These are phyloP conservation scores for Scomber colias DNA, from an alignment of 2,113 vertebrate genomes.

Conservation along the genomic window DNA sequence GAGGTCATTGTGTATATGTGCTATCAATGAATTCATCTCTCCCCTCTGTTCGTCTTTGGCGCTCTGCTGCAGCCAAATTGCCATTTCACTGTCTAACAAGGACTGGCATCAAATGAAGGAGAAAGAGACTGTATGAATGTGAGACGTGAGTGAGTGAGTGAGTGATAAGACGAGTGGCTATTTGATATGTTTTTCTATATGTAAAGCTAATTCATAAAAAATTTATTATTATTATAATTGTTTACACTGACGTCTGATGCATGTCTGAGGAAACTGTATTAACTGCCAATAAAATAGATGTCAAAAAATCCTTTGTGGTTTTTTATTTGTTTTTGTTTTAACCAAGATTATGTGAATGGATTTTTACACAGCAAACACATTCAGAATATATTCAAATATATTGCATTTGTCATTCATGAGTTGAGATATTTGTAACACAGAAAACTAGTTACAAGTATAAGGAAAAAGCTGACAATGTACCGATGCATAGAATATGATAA, in stretches of 20 bases:
- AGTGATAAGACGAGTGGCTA: too few relatives aligned
- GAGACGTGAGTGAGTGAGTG: neutral
- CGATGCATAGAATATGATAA: too few relatives aligned
- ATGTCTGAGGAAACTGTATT: slow-evolving; percentile 2
- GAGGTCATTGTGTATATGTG: slow-evolving; percentile 80
- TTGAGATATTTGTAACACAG: too few relatives aligned
- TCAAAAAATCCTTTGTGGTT: neutral
- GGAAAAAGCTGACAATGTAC: too few relatives aligned
- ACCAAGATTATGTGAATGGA: neutral
- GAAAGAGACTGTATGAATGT: slow-evolving; percentile 45
- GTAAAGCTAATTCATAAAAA: slow-evolving; percentile 1
- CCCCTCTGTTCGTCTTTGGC: slow-evolving; percentile 83
- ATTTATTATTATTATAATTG: neutral
- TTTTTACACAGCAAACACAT: too few relatives aligned
- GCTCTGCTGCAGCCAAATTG: slow-evolving; percentile 80
- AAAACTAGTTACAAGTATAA: too few relatives aligned
- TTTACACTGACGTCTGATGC: neutral
- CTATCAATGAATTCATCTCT: slow-evolving; percentile 79
- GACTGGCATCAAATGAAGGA: slow-evolving; percentile 48
- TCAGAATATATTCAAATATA: too few relatives aligned
- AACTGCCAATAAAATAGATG: slow-evolving; percentile 11
- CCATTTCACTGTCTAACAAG: slow-evolving; percentile 62
- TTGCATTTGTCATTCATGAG: too few relatives aligned
- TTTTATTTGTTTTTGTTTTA: slow-evolving; percentile 1
- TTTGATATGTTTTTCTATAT: slow-evolving; percentile 38